These are phyloP conservation scores for Forbesichthys papilliferus DNA, from an alignment of 2,113 vertebrate genomes.

Conservation along the genomic window DNA sequence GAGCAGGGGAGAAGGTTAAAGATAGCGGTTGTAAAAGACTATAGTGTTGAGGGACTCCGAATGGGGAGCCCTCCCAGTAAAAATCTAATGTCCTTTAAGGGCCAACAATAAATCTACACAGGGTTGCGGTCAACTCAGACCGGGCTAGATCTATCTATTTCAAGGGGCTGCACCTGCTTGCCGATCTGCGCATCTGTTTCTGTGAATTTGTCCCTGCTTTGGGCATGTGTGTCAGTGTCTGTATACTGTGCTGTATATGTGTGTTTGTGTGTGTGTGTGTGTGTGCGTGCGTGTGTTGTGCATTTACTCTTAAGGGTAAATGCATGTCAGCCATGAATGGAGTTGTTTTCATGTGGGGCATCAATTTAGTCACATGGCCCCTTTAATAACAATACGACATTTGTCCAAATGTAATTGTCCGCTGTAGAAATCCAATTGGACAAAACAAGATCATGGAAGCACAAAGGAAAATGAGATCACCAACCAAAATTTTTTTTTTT, in stretches of 20 bases:
- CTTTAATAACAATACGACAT: constrained; percentile 49
- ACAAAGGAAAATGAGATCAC: constrained; percentile 27
- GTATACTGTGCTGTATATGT: background rate
- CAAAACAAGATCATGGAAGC: constrained; percentile 43
- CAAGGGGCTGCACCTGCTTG: background rate
- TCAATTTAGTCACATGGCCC: constrained; percentile 50
- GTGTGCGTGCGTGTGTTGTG: constrained; percentile 11
- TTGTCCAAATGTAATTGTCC: constrained; percentile 67
- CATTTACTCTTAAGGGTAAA: constrained; percentile 40
- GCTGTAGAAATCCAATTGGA: constrained; percentile 52
- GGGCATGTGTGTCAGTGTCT: constrained; percentile 16
- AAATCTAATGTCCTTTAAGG: constrained; percentile 76
- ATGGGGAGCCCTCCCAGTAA: constrained; percentile 47
- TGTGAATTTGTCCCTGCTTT: background rate
- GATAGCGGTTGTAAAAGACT: constrained; percentile 62
- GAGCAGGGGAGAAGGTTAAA: constrained; percentile 66
- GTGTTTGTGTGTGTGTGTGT: constrained; percentile 12
- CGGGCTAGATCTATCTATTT: constrained; percentile 30
- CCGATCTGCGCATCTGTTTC: background rate
- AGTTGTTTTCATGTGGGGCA: constrained; percentile 36
- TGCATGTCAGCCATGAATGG: constrained; percentile 44
- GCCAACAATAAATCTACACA: constrained; percentile 66
- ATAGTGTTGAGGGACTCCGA: constrained; percentile 42
- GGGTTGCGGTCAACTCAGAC: constrained; percentile 28
- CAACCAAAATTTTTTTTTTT: too few relatives aligned